A percentile compares a stretch with the other conserved stretches of the same genome.
Evolutionary conservation across 2,113 vertebrate genomes (phyloP).

Genomic region (Aphyosemion australe): DNA sequence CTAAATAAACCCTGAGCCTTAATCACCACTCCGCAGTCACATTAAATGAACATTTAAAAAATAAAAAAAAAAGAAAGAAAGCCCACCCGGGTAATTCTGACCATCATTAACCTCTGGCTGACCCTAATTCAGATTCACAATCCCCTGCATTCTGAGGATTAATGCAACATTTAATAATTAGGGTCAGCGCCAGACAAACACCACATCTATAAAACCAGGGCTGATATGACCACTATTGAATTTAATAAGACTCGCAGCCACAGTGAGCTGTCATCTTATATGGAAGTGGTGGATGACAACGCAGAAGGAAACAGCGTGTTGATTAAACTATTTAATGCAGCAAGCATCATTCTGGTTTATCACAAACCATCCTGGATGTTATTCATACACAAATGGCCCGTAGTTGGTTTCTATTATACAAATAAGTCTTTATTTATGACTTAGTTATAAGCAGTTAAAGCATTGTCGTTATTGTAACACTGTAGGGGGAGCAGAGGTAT

Average conservation of each 20-base stretch:
- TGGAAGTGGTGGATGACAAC: conserved; percentile 33
- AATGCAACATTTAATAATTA: conserved; percentile 79
- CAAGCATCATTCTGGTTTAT: conserved; percentile 23
- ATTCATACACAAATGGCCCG: conserved; percentile 28
- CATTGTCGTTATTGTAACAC: background rate
- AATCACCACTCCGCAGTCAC: conserved; percentile 50
- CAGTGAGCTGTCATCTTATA: conserved; percentile 46
- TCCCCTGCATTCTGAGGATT: conserved; percentile 74
- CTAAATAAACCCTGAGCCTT: conserved; percentile 20
- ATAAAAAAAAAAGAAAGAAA: conserved; percentile 39
- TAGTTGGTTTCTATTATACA: background rate
- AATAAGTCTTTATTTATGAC: background rate
- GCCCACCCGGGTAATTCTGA: conserved; percentile 63
- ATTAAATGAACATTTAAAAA: conserved; percentile 47
- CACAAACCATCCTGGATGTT: conserved; percentile 1
- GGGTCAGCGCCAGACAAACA: conserved; percentile 71
- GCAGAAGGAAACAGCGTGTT: conserved; percentile 21
- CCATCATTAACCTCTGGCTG: conserved; percentile 77
- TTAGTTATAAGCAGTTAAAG: conserved; percentile 7
- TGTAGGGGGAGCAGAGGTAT: background rate
- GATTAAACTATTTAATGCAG: conserved; percentile 37
- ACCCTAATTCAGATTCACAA: conserved; percentile 72
- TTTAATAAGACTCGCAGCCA: conserved; percentile 51
- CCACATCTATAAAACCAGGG: conserved; percentile 53
- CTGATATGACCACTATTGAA: conserved; percentile 51